These are phyloP conservation scores for Phaethon lepturus DNA, from an alignment of 2,113 vertebrate species.

Conservation along the genomic window DNA sequence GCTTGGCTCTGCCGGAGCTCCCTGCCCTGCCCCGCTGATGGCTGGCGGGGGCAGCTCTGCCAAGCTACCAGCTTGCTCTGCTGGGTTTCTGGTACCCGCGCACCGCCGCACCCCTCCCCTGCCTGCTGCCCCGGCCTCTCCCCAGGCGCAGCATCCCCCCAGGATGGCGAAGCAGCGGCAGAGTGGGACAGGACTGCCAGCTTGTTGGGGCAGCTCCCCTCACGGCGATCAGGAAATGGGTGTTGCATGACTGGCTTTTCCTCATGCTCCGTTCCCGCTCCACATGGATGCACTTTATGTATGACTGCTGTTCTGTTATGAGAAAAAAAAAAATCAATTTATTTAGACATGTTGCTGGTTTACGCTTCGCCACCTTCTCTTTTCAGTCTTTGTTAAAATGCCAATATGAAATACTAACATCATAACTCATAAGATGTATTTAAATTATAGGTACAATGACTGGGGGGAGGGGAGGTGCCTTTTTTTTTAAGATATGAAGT, in stretches of 20 bases:
- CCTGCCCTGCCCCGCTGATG: no score
- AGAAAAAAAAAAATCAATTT: not conserved
- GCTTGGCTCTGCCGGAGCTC: not conserved
- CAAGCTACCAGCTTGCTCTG: not conserved
- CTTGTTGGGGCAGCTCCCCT: not conserved
- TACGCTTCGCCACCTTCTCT: not conserved
- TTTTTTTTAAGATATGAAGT: not conserved
- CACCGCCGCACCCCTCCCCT: not conserved
- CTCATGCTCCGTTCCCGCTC: not conserved
- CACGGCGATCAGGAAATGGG: accelerated
- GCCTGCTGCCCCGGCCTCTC: not conserved
- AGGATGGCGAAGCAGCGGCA: not conserved
- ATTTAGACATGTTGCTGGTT: not conserved
- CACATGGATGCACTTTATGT: not conserved
- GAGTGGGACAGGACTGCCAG: not conserved
- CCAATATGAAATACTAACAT: not conserved
- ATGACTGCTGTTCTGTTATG: not conserved
- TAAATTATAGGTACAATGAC: not conserved
- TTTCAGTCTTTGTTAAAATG: not conserved
- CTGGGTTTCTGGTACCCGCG: not conserved
- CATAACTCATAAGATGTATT: not conserved
- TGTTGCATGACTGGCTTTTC: not conserved
- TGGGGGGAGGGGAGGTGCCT: no score
- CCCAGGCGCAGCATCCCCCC: not conserved
- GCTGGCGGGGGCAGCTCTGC: not conserved